Conservation (phyloP, 2,888 invertebrate genomes). For the Netelia melanura region DNA sequence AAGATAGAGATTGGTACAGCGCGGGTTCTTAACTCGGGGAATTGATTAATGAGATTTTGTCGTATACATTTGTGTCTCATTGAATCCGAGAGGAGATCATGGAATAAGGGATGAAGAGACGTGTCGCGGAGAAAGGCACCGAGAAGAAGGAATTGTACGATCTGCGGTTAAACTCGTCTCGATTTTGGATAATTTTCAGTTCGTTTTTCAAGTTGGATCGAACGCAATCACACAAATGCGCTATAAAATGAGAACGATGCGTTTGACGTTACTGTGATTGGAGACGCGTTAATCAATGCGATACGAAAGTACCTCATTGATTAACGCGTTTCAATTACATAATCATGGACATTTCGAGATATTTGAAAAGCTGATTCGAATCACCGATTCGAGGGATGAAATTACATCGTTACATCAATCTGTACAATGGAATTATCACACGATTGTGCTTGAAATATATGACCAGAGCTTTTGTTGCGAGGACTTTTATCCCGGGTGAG, state of each 20-base stretch:
- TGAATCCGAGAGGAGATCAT: neutral
- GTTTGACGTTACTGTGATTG: slow-evolving; percentile 10
- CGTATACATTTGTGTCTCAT: slow-evolving; percentile 39
- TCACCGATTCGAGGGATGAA: neutral
- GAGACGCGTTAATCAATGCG: too few species aligned
- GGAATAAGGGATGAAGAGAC: neutral
- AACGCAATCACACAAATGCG: slow-evolving; percentile 5
- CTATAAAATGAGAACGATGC: neutral
- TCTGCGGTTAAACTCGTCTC: slow-evolving; percentile 3
- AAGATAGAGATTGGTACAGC: neutral
- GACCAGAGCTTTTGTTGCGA: neutral
- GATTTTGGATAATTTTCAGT: slow-evolving; percentile 45
- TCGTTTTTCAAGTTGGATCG: slow-evolving; percentile 18
- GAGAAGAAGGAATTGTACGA: neutral
- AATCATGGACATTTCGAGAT: slow-evolving; percentile 12
- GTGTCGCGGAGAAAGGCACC: neutral
- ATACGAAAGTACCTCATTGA: slow-evolving; percentile 4
- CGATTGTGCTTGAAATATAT: neutral
- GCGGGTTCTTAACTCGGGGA: slow-evolving; percentile 51
- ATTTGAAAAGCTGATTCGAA: slow-evolving; percentile 27
- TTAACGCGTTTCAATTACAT: slow-evolving; percentile 43
- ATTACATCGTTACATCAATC: slow-evolving; percentile 1
- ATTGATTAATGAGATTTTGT: slow-evolving; percentile 58
- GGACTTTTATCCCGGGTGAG: too few species aligned
- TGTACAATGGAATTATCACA: neutral